Evolutionary conservation across 2,113 vertebrate species (phyloP), one percentile per base, ranked within the genome.

Genomic region (Ciconia stormi): DNA sequence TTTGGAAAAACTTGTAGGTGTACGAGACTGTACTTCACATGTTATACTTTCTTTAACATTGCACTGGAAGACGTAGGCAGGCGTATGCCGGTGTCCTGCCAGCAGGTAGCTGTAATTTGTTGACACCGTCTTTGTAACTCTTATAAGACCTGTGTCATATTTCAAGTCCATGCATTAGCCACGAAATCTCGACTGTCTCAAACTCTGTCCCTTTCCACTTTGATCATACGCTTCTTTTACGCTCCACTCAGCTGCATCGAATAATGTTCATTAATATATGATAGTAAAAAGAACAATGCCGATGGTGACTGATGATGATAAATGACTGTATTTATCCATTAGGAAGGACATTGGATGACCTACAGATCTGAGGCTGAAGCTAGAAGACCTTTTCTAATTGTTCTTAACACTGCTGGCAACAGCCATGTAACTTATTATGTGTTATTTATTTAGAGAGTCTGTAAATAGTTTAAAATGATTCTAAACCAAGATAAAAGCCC

Each of bases 261-360:
- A 90, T 96, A 92, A 87, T 77, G 94, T 97, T 94, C 89, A 84
- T 93, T 94, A 97, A 96, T 97, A 91, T 87, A 80, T 86, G 95
- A 83, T 87, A 63, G 91, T 91, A 79, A 89, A 93, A 90, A 71
- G 96, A 96, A 94, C 69, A 92, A 95, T 89, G 89, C 92, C 94
- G 89, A 84, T 96, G 73, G 95, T 90, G 96, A 78, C 94, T 96
- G 95, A 94, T 95, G 96, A 90, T 97, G 96, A 96, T 96, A 95
- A 97, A 97, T 97, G 95, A 91, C 93, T 90, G 82, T 82, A 93
- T 97, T 97, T 97, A 96, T 97, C 90, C 72, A 95, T 97, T 97
- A 97, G 87, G 81, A 95, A 96, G 97, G 97, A 97, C 93, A 80
- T 0, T 96, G 95, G 72, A 80, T 96, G 95, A 97, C 97, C 94